These are phyloP conservation scores for Alosa sapidissima DNA, from an alignment of 2,797 vertebrate genomes.

Conservation along the genomic window DNA sequence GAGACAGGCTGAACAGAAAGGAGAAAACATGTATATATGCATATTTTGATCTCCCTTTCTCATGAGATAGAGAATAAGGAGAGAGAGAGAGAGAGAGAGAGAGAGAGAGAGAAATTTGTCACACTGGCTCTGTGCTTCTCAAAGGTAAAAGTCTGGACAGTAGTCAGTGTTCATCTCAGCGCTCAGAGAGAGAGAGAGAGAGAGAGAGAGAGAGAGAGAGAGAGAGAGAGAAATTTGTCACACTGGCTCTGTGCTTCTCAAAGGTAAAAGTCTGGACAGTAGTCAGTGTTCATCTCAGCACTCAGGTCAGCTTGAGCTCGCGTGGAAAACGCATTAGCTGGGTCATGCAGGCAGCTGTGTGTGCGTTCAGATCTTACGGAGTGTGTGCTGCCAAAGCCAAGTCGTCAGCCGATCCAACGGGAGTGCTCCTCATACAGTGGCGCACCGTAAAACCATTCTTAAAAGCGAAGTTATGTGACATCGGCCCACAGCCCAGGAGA, in stretches of 20 bases:
- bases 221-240: background rate
- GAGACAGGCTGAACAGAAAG: background rate
- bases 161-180: background rate
- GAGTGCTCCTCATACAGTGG: background rate
- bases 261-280: background rate
- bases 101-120: background rate
- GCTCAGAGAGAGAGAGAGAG: background rate
- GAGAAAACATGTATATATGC: too few species aligned
- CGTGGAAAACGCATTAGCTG: background rate
- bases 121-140: background rate
- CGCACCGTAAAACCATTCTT: background rate
- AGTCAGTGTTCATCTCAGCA: background rate
- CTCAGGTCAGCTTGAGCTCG: background rate
- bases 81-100: background rate
- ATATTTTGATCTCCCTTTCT: too few species aligned
- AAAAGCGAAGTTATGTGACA: constrained; percentile 26
- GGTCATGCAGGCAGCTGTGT: background rate
- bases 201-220: constrained; percentile 1
- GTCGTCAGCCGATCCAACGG: background rate
- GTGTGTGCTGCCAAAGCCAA: background rate
- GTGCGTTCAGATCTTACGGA: background rate
- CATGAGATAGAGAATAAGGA: background rate
- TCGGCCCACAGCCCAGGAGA: constrained; percentile 38
- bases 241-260: background rate
- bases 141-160: background rate